phyloP scores from a whole-genome alignment of 2,888 invertebrate species.

The Cheilosia grossa region DNA sequence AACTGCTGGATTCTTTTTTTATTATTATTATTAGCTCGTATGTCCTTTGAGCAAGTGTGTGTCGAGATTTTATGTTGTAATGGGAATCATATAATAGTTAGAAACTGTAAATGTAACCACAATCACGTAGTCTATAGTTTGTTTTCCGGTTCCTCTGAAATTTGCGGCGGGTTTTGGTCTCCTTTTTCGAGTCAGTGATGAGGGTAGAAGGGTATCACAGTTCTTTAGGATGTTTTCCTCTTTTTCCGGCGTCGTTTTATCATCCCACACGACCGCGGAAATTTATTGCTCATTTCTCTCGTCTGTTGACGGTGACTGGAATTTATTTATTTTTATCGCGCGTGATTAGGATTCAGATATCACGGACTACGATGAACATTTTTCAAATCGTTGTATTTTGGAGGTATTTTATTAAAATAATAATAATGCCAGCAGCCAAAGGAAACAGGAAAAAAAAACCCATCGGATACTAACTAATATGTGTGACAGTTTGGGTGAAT shows the following conservation, averaged over 20 bases:
- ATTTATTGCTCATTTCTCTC: constrained; percentile 67
- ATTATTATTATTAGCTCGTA: constrained; percentile 59
- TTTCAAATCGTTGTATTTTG: constrained; percentile 16
- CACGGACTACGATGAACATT: constrained; percentile 18
- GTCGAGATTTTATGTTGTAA: constrained; percentile 67
- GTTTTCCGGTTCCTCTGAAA: constrained; percentile 70
- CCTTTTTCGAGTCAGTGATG: constrained; percentile 21
- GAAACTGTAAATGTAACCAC: constrained; percentile 73
- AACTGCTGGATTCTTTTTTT: constrained; percentile 38
- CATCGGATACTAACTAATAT: constrained; percentile 43
- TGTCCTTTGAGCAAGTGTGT: constrained; percentile 40
- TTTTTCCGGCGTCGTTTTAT: constrained; percentile 16
- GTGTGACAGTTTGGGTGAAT: constrained; percentile 60
- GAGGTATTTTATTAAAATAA: constrained; percentile 68
- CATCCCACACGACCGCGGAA: constrained; percentile 39
- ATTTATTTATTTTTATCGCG: constrained; percentile 73
- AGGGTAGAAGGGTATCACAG: constrained; percentile 20
- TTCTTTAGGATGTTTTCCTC: constrained; percentile 37
- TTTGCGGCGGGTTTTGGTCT: constrained; percentile 31
- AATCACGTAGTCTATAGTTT: constrained; percentile 72
- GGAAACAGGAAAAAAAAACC: background rate
- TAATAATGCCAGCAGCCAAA: constrained; percentile 6
- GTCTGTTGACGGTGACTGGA: constrained; percentile 65
- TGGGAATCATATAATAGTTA: constrained; percentile 67
- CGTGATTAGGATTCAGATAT: constrained; percentile 72